Percentiles rank a stretch among this genome's conserved stretches.
Evolutionary conservation across 2,888 invertebrate genomes (phyloP).

Genomic region (Sinhomidia bicolor): DNA sequence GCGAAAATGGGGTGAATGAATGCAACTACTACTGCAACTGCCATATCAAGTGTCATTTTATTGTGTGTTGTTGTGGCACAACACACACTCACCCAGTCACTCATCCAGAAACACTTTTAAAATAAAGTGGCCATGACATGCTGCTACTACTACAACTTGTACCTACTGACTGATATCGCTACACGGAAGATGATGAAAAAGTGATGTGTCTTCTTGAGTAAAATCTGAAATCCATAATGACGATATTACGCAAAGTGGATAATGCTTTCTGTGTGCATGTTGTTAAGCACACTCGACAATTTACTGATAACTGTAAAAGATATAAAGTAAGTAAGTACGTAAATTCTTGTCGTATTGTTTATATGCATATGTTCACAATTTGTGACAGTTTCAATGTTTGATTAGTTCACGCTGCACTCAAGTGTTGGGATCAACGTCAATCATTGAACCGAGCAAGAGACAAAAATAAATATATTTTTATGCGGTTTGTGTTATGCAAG

Average conservation of each 20-base stretch:
- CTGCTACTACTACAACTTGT: slow-evolving; percentile 30
- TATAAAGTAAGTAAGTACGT: slow-evolving; percentile 28
- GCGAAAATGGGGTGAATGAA: slow-evolving; percentile 45
- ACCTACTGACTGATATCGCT: not conserved
- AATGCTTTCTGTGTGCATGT: not conserved
- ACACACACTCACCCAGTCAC: slow-evolving; percentile 67
- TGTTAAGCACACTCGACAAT: not conserved
- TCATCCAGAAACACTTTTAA: slow-evolving; percentile 67
- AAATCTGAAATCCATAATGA: slow-evolving; percentile 24
- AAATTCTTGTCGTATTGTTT: slow-evolving; percentile 13
- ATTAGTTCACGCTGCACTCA: slow-evolving; percentile 39
- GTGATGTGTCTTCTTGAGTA: slow-evolving; percentile 27
- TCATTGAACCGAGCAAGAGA: slow-evolving; percentile 9
- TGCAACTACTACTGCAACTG: slow-evolving; percentile 53
- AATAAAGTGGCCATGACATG: slow-evolving; percentile 63
- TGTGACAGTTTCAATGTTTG: slow-evolving; percentile 52
- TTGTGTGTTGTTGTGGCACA: slow-evolving; percentile 63
- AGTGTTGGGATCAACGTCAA: slow-evolving; percentile 44
- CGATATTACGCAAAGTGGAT: not conserved
- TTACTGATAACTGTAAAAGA: not conserved
- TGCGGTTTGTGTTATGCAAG: not conserved
- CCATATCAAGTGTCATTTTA: slow-evolving; percentile 71
- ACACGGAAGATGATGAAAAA: not conserved
- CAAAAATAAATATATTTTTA: not conserved
- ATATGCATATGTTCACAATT: slow-evolving; percentile 38